Conservation (phyloP, 2,113 vertebrate species). For the Tringa solitaria region DNA sequence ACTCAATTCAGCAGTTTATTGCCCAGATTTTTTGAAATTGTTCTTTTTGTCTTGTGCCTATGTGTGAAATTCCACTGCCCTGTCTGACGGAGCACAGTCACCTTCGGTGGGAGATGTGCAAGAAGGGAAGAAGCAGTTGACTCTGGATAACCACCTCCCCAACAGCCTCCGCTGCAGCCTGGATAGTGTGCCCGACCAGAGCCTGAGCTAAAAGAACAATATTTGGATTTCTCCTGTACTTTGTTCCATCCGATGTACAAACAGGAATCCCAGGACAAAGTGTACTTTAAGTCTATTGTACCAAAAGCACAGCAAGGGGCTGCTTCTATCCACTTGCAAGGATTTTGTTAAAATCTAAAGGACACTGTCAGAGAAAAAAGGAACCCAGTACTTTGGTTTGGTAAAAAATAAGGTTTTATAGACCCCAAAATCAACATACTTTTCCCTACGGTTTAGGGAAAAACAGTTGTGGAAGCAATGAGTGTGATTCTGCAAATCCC, state of each 20-base stretch:
- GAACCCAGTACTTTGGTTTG: not conserved
- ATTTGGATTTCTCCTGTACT: constrained; percentile 61
- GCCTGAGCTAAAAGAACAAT: not conserved
- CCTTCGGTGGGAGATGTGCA: not conserved
- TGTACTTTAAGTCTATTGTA: not conserved
- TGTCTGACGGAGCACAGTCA: not conserved
- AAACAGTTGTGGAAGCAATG: not conserved
- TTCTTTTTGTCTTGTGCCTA: not conserved
- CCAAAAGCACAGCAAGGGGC: not conserved
- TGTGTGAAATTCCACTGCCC: not conserved
- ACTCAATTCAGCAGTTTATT: not conserved
- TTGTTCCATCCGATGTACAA: constrained; percentile 6
- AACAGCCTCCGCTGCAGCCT: not conserved
- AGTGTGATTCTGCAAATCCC: not conserved
- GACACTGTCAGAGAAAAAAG: not conserved
- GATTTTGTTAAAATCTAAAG: not conserved
- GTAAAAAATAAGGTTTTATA: not conserved
- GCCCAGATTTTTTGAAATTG: not conserved
- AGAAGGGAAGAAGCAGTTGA: not conserved
- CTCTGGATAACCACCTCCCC: not conserved
- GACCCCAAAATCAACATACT: not conserved
- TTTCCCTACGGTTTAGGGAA: not conserved
- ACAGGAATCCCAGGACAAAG: constrained; percentile 9
- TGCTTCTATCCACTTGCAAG: not conserved
- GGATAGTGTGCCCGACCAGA: not conserved